phyloP scores from a whole-genome alignment of 1,140 invertebrate genomes.

The Pogonomyrmex barbatus region DNA sequence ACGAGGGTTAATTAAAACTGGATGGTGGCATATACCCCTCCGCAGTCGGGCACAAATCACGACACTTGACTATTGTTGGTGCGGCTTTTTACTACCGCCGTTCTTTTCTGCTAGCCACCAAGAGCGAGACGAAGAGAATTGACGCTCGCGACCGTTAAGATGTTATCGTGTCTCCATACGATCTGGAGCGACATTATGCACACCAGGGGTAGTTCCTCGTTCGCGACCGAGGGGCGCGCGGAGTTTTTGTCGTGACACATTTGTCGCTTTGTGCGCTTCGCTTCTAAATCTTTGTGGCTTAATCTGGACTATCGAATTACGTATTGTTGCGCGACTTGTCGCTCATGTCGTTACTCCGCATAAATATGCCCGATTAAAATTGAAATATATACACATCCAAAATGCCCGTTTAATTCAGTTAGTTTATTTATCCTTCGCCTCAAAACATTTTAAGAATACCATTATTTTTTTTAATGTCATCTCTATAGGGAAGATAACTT shows the following conservation, averaged over 20 bases:
- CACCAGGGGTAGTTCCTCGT: conserved; percentile 60
- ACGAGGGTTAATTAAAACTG: conserved; percentile 76
- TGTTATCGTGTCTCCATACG: conserved; percentile 73
- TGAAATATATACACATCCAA: conserved; percentile 57
- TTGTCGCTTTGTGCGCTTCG: conserved; percentile 57
- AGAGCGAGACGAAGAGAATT: conserved; percentile 48
- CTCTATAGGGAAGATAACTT: neutral
- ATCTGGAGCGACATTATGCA: conserved; percentile 71
- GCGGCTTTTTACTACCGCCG: conserved; percentile 72
- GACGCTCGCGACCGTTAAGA: conserved; percentile 70
- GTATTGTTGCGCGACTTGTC: conserved; percentile 66
- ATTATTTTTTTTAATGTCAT: neutral
- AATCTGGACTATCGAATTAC: conserved; percentile 71
- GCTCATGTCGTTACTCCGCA: conserved; percentile 44
- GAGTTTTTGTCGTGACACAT: conserved; percentile 59
- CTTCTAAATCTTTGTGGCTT: conserved; percentile 64
- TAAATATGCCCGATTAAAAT: conserved; percentile 48
- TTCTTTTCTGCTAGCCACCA: conserved; percentile 49
- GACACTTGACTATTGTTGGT: conserved; percentile 76
- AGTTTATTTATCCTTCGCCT: neutral
- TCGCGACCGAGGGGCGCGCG: conserved; percentile 46
- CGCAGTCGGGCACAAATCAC: conserved; percentile 72
- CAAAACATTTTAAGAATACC: neutral
- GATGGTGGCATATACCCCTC: conserved; percentile 66
- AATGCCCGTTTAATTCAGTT: neutral